phyloP scores from a whole-genome alignment of 1,140 invertebrate species.

The Magallana gigas region DNA sequence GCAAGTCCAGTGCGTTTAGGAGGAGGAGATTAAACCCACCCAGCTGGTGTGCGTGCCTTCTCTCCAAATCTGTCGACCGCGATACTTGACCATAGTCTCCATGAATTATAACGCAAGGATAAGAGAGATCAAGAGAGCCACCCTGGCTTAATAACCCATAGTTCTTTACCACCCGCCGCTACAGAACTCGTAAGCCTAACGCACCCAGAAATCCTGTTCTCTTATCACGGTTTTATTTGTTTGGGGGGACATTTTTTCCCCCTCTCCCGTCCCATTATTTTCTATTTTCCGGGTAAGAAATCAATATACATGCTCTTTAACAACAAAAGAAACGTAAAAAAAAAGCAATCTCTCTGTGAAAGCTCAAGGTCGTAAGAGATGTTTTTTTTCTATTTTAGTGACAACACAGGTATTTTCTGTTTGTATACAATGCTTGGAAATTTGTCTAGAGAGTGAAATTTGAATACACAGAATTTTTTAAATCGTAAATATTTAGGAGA shows the following conservation, averaged over 20 bases:
- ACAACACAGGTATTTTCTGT: background rate
- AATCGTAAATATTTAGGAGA: no score
- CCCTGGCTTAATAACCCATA: background rate
- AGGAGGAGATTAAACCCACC: background rate
- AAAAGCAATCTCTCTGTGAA: background rate
- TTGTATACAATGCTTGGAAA: background rate
- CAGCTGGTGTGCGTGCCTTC: background rate
- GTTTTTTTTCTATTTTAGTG: background rate
- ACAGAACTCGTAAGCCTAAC: background rate
- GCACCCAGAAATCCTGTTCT: background rate
- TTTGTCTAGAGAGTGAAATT: no score
- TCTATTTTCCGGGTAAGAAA: slow-evolving; percentile 5
- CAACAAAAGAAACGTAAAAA: background rate
- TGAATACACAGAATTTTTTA: no score
- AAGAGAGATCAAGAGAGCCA: slow-evolving; percentile 12
- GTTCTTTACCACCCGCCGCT: background rate
- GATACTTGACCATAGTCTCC: background rate
- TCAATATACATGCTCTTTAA: background rate
- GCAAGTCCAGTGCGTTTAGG: no score
- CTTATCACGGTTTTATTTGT: background rate
- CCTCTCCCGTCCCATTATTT: background rate
- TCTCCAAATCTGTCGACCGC: background rate
- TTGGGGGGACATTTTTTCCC: background rate
- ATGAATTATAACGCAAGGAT: background rate
- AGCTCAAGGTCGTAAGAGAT: background rate